Percentiles rank a stretch among this genome's conserved stretches.
phyloP scores from a whole-genome alignment of 2,113 vertebrate species.

The Tretioscincus oriximinensis region DNA sequence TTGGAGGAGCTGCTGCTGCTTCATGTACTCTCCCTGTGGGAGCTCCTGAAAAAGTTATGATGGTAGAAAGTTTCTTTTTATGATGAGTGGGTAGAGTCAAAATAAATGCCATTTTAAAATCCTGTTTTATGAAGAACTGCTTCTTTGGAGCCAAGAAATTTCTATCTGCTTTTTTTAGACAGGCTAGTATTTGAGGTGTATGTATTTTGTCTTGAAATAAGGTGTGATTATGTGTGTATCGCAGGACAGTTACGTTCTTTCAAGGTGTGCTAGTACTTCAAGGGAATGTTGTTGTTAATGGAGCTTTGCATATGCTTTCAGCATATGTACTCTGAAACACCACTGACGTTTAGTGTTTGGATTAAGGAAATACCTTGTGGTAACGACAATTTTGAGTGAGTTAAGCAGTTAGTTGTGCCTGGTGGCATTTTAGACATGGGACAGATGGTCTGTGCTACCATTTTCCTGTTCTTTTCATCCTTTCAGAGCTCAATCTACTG shows the following conservation, averaged over 20 bases:
- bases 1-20: slow-evolving; percentile 14
- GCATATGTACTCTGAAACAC: neutral
- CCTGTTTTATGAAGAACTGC: slow-evolving; percentile 11
- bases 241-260: neutral
- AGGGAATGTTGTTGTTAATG: neutral
- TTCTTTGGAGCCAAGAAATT: neutral
- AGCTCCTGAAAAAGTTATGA: slow-evolving; percentile 17
- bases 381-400: neutral
- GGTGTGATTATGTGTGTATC: slow-evolving; percentile 1
- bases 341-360: neutral
- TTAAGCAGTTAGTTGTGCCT: neutral
- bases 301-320: neutral
- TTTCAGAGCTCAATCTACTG: neutral
- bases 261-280: slow-evolving; percentile 1
- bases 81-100: neutral
- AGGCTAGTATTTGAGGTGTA: neutral
- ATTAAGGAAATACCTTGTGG: too few relatives aligned
- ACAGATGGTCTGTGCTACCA: neutral
- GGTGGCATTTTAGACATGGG: neutral
- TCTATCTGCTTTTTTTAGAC: slow-evolving; percentile 6
- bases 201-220: slow-evolving; percentile 9
- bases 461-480: neutral
- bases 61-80: neutral
- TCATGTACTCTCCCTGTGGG: slow-evolving; percentile 30
- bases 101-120: slow-evolving; percentile 13